Conservation (phyloP, 2,797 vertebrate genomes). For the Harpagifer antarcticus region DNA sequence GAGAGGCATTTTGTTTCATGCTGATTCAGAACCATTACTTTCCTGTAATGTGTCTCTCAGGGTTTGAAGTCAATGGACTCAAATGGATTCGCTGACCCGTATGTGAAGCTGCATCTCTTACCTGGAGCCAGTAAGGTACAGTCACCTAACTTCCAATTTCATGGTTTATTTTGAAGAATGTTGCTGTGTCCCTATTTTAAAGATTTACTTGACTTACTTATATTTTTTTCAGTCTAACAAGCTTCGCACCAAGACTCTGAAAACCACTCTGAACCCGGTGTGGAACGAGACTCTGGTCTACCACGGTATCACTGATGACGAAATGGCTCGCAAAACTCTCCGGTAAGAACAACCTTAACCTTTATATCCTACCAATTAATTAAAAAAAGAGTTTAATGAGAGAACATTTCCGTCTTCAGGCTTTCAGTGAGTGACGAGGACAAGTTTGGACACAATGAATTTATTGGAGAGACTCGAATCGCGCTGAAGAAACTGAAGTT, state of each 20-base stretch:
- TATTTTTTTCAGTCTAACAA: conserved; percentile 90
- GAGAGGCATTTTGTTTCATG: background rate
- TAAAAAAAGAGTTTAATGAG: background rate
- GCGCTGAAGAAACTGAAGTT: conserved; percentile 94
- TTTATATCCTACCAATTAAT: background rate
- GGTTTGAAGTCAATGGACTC: conserved; percentile 98
- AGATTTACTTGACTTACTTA: accelerated
- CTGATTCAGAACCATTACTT: background rate
- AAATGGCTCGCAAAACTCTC: conserved; percentile 95
- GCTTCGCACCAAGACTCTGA: conserved; percentile 93
- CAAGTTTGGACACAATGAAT: conserved; percentile 97
- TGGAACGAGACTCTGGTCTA: conserved; percentile 95
- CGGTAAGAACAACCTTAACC: conserved; percentile 73
- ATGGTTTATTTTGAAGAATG: background rate
- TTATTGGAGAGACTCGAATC: conserved; percentile 95
- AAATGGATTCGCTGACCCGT: conserved; percentile 95
- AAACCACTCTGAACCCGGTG: conserved; percentile 91
- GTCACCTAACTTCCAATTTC: background rate
- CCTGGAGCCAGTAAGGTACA: conserved; percentile 98
- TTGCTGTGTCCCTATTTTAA: background rate
- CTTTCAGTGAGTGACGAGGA: conserved; percentile 96
- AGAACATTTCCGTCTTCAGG: conserved; percentile 71
- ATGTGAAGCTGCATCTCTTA: conserved; percentile 95
- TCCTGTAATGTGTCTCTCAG: conserved; percentile 69
- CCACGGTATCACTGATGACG: conserved; percentile 94